phyloP scores from a whole-genome alignment of 53 echinoderm and acorn worm genomes.

The Crossaster papposus region DNA sequence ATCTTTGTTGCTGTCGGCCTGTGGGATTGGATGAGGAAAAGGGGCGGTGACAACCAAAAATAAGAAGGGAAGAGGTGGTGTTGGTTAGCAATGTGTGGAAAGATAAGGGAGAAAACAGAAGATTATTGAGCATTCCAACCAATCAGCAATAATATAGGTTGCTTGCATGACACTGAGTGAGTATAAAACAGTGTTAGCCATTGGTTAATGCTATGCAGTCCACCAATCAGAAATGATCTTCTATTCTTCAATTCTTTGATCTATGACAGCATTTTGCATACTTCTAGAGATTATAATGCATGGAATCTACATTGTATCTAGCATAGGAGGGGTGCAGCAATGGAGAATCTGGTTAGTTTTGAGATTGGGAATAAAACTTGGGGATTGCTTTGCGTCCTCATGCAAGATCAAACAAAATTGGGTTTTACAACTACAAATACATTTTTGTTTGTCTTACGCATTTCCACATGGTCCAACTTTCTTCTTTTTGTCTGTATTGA shows the following conservation, averaged over 20 bases:
- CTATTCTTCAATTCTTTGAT: neutral
- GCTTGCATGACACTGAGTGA: conserved; percentile 18
- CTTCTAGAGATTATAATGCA: neutral
- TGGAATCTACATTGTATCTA: neutral
- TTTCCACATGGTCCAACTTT: too few species aligned
- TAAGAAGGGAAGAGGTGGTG: conserved; percentile 7
- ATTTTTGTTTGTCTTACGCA: too few species aligned
- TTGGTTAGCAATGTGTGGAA: conserved; percentile 39
- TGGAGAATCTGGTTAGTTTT: too few species aligned
- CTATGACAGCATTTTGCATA: neutral
- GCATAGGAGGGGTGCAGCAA: neutral
- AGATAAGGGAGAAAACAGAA: conserved; percentile 43
- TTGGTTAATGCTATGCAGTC: neutral
- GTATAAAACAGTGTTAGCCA: neutral
- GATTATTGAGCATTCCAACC: conserved; percentile 2
- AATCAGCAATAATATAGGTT: conserved; percentile 8
- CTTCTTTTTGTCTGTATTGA: too few species aligned
- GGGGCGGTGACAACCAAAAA: neutral
- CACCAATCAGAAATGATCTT: too few species aligned
- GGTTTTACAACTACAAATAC: neutral
- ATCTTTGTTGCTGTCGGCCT: conserved; percentile 82
- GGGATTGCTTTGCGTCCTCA: neutral
- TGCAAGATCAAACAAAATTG: neutral
- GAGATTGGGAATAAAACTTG: neutral
- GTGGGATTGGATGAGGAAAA: conserved; percentile 45